Evolutionary conservation across 2,888 invertebrate species (phyloP).

Genomic region (Byasa hedistus): DNA sequence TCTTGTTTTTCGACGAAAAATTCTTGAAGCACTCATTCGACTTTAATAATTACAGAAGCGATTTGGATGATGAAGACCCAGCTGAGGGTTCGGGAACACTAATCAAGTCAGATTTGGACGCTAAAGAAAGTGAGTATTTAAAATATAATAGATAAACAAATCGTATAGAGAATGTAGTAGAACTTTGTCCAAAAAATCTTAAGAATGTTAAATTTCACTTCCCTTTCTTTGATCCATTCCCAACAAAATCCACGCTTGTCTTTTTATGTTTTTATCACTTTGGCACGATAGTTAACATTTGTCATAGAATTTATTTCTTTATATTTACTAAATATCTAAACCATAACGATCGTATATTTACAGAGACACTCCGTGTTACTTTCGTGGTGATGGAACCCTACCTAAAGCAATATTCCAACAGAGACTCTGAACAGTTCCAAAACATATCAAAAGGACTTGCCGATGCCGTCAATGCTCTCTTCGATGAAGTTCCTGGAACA

Average conservation of each 20-base stretch:
- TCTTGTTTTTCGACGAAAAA: not conserved
- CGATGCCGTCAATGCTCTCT: constrained; percentile 80
- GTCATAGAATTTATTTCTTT: not conserved
- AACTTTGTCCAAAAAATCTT: too few relatives aligned
- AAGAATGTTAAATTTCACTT: too few relatives aligned
- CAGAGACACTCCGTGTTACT: constrained; percentile 71
- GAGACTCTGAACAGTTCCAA: constrained; percentile 80
- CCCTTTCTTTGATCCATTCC: too few relatives aligned
- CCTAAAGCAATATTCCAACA: constrained; percentile 76
- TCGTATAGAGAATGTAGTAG: too few relatives aligned
- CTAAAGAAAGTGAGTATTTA: constrained; percentile 59
- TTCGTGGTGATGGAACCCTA: constrained; percentile 83
- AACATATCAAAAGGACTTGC: constrained; percentile 80
- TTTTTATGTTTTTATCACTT: not conserved
- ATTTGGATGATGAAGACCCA: constrained; percentile 17
- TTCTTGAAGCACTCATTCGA: not conserved
- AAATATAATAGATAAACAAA: not conserved
- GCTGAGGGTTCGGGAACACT: constrained; percentile 48
- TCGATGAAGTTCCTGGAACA: constrained; percentile 73
- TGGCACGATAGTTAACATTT: not conserved
- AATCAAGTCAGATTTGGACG: constrained; percentile 47
- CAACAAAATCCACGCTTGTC: not conserved
- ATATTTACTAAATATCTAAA: not conserved
- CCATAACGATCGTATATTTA: constrained; percentile 30
- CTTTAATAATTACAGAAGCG: constrained; percentile 17